Evolutionary conservation across 2,888 invertebrate species (phyloP), one percentile per base, ranked within the genome.

Genomic region (Callinectes sapidus): DNA sequence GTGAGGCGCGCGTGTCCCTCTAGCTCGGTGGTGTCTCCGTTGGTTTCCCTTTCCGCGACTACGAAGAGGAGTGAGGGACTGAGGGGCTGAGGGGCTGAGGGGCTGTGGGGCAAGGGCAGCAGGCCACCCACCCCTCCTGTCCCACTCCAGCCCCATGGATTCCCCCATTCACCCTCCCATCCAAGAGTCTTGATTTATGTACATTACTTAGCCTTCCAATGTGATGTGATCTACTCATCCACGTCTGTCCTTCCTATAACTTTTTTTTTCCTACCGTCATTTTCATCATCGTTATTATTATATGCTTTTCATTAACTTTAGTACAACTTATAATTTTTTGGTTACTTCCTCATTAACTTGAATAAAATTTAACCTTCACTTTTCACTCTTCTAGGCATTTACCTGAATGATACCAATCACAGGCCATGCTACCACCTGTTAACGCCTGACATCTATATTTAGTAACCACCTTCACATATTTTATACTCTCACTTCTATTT

Each of bases 31-130:
- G 55, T 42, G 42, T 87, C 90, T 66, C 55, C 81, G 55, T 87
- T 77, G 90, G 87, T 90, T 92, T 90, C 92, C 92, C 92, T 92
- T 92, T 92, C 90, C 90, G 88, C 92, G 87, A 81, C 90, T 90
- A 66, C 92, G 85, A 81, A 35, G 77, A 81, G 81, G 81, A 81
- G 81, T 28, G 77, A 55, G 61, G 89, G 89, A 54, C 88, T 88
- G 88, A 89, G 81, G 90, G 71, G 92, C 92, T 88, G 87, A 88
- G 87, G 92, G 66, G 92, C 92, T 89, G 39, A 39, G 39, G 39
- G 39, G 39, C 39, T 39, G 39, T 3, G 39, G 39, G 39, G 39
- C 39, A 3, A 86, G 92, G 92, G 92, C 92, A 92, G 90, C 66
- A 90, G 92, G 92, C 92, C 92, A 92, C 92, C 88, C 14, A 35